Conservation (phyloP, 2,113 vertebrate species). For the Pygathrix nemaeus region DNA sequence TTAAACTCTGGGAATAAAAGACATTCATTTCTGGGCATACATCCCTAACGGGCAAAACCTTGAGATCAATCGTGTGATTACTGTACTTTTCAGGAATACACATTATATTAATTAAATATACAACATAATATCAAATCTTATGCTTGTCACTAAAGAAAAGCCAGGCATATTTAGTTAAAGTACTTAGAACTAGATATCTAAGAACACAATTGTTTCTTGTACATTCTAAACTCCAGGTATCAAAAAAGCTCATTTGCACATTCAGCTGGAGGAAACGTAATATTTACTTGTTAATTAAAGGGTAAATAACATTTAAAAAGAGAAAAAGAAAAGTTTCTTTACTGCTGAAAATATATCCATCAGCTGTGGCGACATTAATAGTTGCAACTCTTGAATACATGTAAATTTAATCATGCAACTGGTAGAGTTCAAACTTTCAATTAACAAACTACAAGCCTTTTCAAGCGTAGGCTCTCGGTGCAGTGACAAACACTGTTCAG, state of each 20-base stretch:
- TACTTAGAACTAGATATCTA: background rate
- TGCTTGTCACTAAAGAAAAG: background rate
- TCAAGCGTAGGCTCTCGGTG: background rate
- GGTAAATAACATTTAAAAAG: background rate
- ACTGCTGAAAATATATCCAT: constrained; percentile 7
- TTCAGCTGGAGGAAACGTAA: background rate
- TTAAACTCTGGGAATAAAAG: background rate
- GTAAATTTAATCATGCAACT: constrained; percentile 56
- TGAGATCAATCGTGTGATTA: background rate
- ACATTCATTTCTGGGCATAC: background rate
- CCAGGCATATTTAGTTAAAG: background rate
- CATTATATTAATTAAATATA: background rate
- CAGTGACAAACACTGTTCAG: background rate
- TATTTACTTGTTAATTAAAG: constrained; percentile 44
- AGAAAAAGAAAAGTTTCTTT: background rate
- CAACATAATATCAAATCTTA: background rate
- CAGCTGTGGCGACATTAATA: background rate
- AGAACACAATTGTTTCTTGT: background rate
- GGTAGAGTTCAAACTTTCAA: constrained; percentile 76
- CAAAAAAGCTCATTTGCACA: background rate
- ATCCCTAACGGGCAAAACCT: background rate
- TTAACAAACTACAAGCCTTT: constrained; percentile 63
- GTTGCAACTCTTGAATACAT: constrained; percentile 14
- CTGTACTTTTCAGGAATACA: background rate
- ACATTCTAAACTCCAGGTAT: background rate